Percentiles rank a stretch among this genome's conserved stretches.
These are phyloP conservation scores for Mohoua ochrocephala DNA, from an alignment of 2,113 vertebrate species.

Conservation along the genomic window DNA sequence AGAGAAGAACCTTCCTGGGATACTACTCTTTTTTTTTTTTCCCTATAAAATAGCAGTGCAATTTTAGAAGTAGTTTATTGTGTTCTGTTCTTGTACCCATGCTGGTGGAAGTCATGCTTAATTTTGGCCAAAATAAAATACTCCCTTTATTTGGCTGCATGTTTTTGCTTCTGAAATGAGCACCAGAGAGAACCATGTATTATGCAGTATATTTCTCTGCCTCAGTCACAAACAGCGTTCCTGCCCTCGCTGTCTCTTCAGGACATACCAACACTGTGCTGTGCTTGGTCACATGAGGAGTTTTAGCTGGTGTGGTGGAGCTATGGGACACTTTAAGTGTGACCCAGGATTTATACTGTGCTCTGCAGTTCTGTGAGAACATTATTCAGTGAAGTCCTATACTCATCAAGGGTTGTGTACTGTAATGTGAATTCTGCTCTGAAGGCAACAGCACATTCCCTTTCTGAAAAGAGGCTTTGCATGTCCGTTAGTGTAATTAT, in stretches of 20 bases:
- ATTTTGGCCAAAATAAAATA: background rate
- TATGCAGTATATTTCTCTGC: background rate
- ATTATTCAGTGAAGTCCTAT: background rate
- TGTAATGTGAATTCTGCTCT: background rate
- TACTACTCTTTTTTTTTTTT: background rate
- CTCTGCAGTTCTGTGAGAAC: background rate
- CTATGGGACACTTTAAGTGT: background rate
- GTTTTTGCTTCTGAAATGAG: background rate
- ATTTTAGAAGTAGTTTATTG: background rate
- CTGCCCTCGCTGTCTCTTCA: background rate
- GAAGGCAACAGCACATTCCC: background rate
- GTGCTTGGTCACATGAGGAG: background rate
- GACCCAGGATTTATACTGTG: background rate
- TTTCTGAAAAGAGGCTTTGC: background rate
- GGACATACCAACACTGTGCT: fast-evolving
- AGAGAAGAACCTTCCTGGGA: background rate
- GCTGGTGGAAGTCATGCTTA: background rate
- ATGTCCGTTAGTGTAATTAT: background rate
- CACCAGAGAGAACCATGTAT: background rate
- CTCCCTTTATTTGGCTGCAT: background rate
- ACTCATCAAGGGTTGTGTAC: background rate
- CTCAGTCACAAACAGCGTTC: background rate
- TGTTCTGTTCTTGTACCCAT: background rate
- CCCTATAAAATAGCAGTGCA: background rate
- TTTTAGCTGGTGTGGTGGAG: background rate